Percentiles rank a stretch among this genome's conserved stretches.
These are phyloP conservation scores for Erebia epiphron DNA, from an alignment of 2,888 invertebrate genomes.

Conservation along the genomic window DNA sequence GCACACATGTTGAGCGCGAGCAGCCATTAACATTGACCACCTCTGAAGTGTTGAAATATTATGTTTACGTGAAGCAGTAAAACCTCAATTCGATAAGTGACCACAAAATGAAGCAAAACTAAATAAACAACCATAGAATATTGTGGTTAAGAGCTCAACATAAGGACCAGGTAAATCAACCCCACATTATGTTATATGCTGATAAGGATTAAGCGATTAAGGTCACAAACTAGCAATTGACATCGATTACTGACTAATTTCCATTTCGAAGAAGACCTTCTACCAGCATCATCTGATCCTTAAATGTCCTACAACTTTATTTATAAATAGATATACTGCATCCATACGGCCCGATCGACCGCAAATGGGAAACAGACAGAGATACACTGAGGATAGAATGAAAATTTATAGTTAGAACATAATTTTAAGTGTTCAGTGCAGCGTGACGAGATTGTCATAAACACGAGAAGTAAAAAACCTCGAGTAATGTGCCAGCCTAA, in stretches of 20 bases:
- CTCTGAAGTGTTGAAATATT: conserved; percentile 42
- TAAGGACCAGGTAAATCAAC: background rate
- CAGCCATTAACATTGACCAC: conserved; percentile 53
- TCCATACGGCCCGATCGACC: conserved; percentile 38
- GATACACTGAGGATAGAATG: conserved; percentile 60
- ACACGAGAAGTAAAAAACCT: conserved; percentile 7
- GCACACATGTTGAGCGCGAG: conserved; percentile 64
- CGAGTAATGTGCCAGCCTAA: conserved; percentile 1
- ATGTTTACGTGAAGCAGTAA: conserved; percentile 30
- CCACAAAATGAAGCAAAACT: background rate
- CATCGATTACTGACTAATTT: background rate
- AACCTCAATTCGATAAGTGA: conserved; percentile 9
- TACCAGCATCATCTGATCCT: conserved; percentile 3
- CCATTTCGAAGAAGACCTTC: conserved; percentile 1
- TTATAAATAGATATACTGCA: conserved; percentile 16
- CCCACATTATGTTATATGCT: background rate
- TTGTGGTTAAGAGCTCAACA: background rate
- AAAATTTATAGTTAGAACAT: conserved; percentile 16
- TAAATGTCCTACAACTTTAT: conserved; percentile 7
- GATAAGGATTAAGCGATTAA: background rate
- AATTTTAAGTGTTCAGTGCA: conserved; percentile 19
- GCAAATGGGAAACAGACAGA: conserved; percentile 52
- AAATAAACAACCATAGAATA: background rate
- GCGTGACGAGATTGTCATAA: conserved; percentile 12
- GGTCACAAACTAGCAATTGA: background rate